Evolutionary conservation across 2,888 invertebrate species (phyloP).

Genomic region (Epistrophe eligans): DNA sequence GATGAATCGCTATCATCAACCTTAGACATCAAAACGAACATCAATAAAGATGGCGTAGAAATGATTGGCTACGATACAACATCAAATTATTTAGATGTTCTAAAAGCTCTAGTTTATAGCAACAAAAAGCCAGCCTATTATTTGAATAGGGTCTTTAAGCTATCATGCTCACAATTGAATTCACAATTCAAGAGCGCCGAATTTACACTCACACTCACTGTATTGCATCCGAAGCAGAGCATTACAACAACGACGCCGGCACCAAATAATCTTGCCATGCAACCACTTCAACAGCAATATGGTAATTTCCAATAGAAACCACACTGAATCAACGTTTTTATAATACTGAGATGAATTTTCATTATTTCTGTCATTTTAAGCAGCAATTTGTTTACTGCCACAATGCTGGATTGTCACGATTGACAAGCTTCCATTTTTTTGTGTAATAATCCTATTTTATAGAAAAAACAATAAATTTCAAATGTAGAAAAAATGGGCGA

Average conservation of each 20-base stretch:
- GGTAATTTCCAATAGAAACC: slow-evolving; percentile 40
- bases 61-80: slow-evolving; percentile 83
- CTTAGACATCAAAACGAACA: slow-evolving; percentile 86
- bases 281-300: slow-evolving; percentile 73
- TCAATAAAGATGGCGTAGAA: slow-evolving; percentile 94
- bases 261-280: slow-evolving; percentile 86
- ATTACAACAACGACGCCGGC: slow-evolving; percentile 86
- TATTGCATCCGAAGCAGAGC: slow-evolving; percentile 91
- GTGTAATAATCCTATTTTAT: no score
- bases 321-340: neutral
- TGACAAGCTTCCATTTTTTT: no score
- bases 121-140: slow-evolving; percentile 98
- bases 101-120: slow-evolving; percentile 90
- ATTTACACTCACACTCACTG: slow-evolving; percentile 95
- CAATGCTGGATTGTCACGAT: no score
- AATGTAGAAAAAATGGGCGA: no score
- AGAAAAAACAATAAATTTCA: no score
- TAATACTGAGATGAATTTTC: neutral
- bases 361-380: no score
- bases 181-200: slow-evolving; percentile 98
- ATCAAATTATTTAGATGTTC: slow-evolving; percentile 82
- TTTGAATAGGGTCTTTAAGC: slow-evolving; percentile 96
- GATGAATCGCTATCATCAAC: slow-evolving; percentile 82
- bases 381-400: no score
- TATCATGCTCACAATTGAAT: slow-evolving; percentile 97